Evolutionary conservation across 2,888 invertebrate species (phyloP), one percentile per base, ranked within the genome.

Genomic region (Oxytorus armatus): DNA sequence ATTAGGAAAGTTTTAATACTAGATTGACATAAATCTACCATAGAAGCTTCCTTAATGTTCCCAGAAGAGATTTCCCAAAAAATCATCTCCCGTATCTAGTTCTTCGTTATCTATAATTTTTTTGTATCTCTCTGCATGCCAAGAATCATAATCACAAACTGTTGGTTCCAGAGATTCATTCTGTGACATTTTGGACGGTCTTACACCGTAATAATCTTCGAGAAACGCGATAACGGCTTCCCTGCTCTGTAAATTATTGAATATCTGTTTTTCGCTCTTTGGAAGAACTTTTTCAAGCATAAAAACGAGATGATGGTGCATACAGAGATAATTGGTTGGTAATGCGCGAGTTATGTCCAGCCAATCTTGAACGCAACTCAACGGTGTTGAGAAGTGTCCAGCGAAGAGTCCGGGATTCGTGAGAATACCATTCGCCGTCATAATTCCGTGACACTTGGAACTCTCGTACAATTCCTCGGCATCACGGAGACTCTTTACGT

Each of bases 221-320:
- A 98, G 92, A 93, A 95, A 98, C 23, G 94, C 92, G 82, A 96
- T 93, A 25, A 97, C 96, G 85, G 94, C 93, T 68, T 94, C 92
- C 88, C 95, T 95, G 76, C 93, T 94, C 84, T 94, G 94, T 18
- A 98, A 93, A 83, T 94, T 94, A 92, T 98, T 98, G 88, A 99
- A 98, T 61, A 95, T 92, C 83, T 94, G 93, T 87, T 97, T 95
- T 86, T 96, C 95, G 63, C 94, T 92, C 87, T 95, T 96, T 0
- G 95, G 93, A 85, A 98, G 93, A 44, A 96, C 90, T 91, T 96
- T 96, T 87, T 98, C 97, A 87, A 98, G 93, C 99, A 99, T 99
- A 90, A 98, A 98, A 65, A 98, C 97, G 82, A 99, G 94, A 92
- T 99, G 99, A 90, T 99, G 98, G 92, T 99, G 99, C 88, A 99